A percentile compares a stretch with the other conserved stretches of the same genome.
Conservation (phyloP, 2,113 vertebrate genomes). For the Eira barbara region DNA sequence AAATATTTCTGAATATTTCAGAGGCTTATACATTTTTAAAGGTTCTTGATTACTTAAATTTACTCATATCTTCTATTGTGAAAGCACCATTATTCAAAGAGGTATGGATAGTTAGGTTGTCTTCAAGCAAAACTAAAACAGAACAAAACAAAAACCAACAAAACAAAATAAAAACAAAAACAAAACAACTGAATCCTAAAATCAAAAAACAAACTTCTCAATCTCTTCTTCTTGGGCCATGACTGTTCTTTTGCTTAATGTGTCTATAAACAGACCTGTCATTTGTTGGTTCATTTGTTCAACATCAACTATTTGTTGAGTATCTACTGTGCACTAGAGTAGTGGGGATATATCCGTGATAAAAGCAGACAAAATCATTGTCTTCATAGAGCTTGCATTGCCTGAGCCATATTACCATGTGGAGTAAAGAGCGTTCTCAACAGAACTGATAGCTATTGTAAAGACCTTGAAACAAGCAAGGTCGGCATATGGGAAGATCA, state of each 20-base stretch:
- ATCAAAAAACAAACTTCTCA: not conserved
- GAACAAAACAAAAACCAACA: not conserved
- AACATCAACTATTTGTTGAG: not conserved
- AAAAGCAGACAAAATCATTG: not conserved
- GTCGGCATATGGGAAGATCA: not conserved
- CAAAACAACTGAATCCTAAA: not conserved
- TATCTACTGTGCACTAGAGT: not conserved
- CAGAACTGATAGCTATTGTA: not conserved
- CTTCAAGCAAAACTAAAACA: not conserved
- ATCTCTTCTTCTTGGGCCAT: not conserved
- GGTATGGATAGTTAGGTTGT: not conserved
- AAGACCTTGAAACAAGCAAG: not conserved
- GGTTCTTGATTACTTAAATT: not conserved
- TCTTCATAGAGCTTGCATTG: not conserved
- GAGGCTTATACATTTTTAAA: not conserved
- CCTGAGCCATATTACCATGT: not conserved
- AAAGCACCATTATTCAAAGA: not conserved
- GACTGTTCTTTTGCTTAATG: not conserved
- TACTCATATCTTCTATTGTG: not conserved
- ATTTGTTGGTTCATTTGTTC: not conserved
- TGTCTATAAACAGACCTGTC: not conserved
- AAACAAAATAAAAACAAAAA: not conserved
- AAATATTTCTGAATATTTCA: not conserved
- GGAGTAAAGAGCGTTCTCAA: not conserved
- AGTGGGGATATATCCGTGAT: not conserved